Evolutionary conservation across 2,888 invertebrate species (phyloP).

Genomic region (Agriopis marginaria): DNA sequence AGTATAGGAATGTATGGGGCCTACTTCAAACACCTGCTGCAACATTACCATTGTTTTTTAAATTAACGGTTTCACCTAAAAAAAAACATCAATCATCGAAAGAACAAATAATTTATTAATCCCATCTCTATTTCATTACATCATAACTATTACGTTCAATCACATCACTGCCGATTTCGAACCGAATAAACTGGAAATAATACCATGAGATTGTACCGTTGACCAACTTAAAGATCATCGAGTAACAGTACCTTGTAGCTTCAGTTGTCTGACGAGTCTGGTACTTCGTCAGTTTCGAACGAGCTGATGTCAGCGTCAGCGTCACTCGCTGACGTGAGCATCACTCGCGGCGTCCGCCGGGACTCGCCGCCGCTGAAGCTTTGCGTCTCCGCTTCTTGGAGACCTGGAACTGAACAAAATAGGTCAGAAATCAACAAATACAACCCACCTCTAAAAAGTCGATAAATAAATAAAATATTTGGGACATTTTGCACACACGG

Average conservation of each 20-base stretch:
- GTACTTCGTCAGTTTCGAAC: conserved; percentile 71
- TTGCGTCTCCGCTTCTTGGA: conserved; percentile 17
- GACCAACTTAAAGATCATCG: neutral
- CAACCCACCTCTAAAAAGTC: neutral
- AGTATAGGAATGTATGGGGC: too few species aligned
- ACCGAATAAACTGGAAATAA: conserved; percentile 41
- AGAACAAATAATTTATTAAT: conserved; percentile 46
- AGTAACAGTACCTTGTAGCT: conserved; percentile 23
- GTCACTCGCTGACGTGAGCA: conserved; percentile 58
- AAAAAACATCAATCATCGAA: neutral
- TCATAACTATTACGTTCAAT: conserved; percentile 17
- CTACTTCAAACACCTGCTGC: too few species aligned
- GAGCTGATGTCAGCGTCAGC: conserved; percentile 78
- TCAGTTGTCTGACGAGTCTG: conserved; percentile 68
- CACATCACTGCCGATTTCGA: conserved; percentile 48
- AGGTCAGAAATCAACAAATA: neutral
- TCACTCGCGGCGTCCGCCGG: conserved; percentile 19
- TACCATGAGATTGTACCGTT: conserved; percentile 7
- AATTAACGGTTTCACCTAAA: neutral
- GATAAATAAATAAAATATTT: too few species aligned
- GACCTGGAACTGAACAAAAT: conserved; percentile 5
- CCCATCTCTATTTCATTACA: conserved; percentile 35
- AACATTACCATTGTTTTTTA: too few species aligned
- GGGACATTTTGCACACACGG: too few species aligned
- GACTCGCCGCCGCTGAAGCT: conserved; percentile 36